Evolutionary conservation across 2,113 vertebrate genomes (phyloP).

Genomic region (Callaeas wilsoni): DNA sequence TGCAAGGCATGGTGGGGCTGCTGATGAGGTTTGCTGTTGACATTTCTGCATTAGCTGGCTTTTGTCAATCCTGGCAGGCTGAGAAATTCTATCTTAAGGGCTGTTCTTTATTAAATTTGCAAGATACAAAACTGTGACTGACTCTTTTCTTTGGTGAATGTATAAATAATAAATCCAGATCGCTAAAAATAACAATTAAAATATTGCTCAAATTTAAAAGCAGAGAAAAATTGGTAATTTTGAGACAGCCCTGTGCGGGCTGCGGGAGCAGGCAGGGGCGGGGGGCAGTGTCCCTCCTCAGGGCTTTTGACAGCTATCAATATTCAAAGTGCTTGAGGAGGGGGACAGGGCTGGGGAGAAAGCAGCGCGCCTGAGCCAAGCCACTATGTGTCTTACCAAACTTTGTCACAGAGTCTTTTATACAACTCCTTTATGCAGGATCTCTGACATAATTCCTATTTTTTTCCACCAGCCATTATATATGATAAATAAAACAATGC

Average conservation of each 20-base stretch:
- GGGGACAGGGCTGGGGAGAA: background rate
- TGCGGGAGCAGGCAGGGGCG: background rate
- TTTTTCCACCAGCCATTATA: conserved; percentile 77
- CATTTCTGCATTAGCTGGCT: conserved; percentile 77
- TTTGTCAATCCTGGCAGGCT: conserved; percentile 76
- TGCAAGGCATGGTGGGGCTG: conserved; percentile 61
- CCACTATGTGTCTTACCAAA: conserved; percentile 61
- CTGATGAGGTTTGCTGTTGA: conserved; percentile 74
- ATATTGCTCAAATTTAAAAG: conserved; percentile 65
- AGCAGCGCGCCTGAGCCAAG: background rate
- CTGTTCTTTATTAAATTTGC: conserved; percentile 82
- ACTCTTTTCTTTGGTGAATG: conserved; percentile 74
- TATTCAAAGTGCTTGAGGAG: background rate
- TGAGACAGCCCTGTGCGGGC: background rate
- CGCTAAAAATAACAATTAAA: conserved; percentile 72
- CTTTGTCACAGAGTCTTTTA: conserved; percentile 71
- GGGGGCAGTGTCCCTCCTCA: background rate
- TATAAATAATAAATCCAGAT: conserved; percentile 69
- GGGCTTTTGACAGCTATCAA: conserved; percentile 50
- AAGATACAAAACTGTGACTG: conserved; percentile 79
- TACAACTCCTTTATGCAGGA: conserved; percentile 71
- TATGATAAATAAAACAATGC: conserved; percentile 84
- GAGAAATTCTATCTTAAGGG: conserved; percentile 79
- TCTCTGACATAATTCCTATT: conserved; percentile 74
- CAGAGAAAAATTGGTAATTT: conserved; percentile 5